These are phyloP conservation scores for Crypturellus tataupa DNA, from an alignment of 2,797 vertebrate genomes.

Conservation along the genomic window DNA sequence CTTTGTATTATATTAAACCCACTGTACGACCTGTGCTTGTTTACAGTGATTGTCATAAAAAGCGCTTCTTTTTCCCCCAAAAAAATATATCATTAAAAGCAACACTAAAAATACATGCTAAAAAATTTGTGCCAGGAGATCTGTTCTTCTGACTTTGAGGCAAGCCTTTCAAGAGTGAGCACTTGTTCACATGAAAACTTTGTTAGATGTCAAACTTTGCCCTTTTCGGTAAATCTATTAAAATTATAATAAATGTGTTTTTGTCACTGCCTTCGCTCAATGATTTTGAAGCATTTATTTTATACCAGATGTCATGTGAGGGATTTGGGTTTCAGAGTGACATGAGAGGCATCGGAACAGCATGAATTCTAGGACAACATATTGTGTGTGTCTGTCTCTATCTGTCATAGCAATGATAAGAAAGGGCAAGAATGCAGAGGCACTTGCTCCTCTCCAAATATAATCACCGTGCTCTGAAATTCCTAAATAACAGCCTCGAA, in stretches of 20 bases:
- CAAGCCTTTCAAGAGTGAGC: neutral
- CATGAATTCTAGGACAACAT: constrained; percentile 62
- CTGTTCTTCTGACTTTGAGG: neutral
- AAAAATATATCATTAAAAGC: neutral
- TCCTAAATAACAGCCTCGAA: constrained; percentile 30
- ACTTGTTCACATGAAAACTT: neutral
- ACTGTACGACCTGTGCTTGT: neutral
- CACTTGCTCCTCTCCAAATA: constrained; percentile 49
- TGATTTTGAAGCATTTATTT: constrained; percentile 38
- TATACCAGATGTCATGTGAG: constrained; percentile 44
- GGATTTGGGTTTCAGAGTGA: constrained; percentile 58
- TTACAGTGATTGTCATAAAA: neutral
- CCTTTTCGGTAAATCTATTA: neutral
- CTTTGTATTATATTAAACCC: neutral
- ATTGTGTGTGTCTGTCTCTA: constrained; percentile 55
- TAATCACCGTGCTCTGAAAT: constrained; percentile 28
- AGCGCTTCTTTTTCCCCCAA: neutral
- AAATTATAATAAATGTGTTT: neutral
- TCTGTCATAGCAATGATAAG: constrained; percentile 60
- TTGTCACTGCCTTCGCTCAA: neutral
- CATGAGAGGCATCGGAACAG: constrained; percentile 33
- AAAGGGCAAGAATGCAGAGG: constrained; percentile 43
- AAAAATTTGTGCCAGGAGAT: neutral
- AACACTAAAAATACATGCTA: neutral
- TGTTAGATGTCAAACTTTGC: neutral